Conservation (phyloP, 2,113 vertebrate species). For the Echinops telfairi region DNA sequence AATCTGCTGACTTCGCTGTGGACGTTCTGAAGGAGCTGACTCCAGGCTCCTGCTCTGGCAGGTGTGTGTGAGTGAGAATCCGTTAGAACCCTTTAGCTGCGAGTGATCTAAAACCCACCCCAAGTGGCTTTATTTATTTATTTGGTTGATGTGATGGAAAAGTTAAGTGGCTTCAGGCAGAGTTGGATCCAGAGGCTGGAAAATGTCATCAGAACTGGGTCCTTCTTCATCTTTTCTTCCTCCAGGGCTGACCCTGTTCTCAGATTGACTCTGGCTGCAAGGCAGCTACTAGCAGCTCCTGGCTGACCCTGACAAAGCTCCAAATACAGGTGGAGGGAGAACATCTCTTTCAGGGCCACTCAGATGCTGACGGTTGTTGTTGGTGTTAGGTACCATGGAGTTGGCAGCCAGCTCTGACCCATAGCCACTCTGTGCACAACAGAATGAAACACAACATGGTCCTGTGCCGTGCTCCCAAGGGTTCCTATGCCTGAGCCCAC, state of each 20-base stretch:
- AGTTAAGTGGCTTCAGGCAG: conserved; percentile 1
- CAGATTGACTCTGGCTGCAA: not conserved
- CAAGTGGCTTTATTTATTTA: not conserved
- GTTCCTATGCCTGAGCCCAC: too few relatives aligned
- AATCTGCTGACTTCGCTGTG: not conserved
- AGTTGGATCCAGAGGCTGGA: conserved; percentile 35
- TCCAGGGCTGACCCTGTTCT: not conserved
- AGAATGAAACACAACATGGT: too few relatives aligned
- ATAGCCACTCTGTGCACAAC: too few relatives aligned
- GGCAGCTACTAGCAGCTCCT: not conserved
- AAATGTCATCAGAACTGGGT: not conserved
- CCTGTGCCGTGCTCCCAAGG: too few relatives aligned
- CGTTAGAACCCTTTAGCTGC: not conserved
- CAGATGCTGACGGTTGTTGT: not conserved
- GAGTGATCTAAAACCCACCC: not conserved
- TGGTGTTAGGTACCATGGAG: too few relatives aligned
- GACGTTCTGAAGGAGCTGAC: not conserved
- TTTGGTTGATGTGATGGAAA: conserved; percentile 14
- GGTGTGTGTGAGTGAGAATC: not conserved
- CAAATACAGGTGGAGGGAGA: not conserved
- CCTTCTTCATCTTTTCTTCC: conserved; percentile 33
- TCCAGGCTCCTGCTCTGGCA: not conserved
- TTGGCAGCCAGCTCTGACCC: too few relatives aligned
- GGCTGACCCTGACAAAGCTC: not conserved
- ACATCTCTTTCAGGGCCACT: not conserved